Evolutionary conservation across 2,888 invertebrate species (phyloP).

Genomic region (Tuberolachnus salignus): DNA sequence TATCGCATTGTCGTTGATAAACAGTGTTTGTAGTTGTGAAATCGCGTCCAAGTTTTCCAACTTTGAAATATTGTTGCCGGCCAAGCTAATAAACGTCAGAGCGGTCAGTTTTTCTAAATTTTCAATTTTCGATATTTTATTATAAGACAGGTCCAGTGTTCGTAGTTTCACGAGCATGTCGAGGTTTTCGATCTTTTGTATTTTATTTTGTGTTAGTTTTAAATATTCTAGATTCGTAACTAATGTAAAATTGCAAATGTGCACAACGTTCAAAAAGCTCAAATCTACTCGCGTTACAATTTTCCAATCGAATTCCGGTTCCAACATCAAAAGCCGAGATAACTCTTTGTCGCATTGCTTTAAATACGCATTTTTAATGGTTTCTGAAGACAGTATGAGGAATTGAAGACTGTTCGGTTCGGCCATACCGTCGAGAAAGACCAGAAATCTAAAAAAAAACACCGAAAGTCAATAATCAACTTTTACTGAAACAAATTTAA

Average conservation of each 20-base stretch:
- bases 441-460: no score
- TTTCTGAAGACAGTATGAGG: neutral
- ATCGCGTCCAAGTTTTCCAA: slow-evolving; percentile 23
- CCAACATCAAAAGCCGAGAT: neutral
- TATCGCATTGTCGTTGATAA: neutral
- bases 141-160: slow-evolving; percentile 8
- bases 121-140: slow-evolving; percentile 4
- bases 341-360: neutral
- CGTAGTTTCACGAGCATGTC: neutral
- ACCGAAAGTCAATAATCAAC: no score
- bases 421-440: no score
- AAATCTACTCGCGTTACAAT: slow-evolving; percentile 11
- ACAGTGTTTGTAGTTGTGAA: neutral
- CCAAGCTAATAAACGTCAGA: neutral
- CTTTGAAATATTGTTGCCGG: neutral
- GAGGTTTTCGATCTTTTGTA: slow-evolving; percentile 11
- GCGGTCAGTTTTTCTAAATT: neutral
- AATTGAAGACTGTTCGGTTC: neutral
- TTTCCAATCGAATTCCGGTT: slow-evolving; percentile 19
- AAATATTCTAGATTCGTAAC: slow-evolving; percentile 2
- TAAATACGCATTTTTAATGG: slow-evolving; percentile 14
- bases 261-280: neutral
- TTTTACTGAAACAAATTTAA: no score
- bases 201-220: neutral
- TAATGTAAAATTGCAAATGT: slow-evolving; percentile 1